Evolutionary conservation across 2,888 invertebrate species (phyloP).

Genomic region (Lycophotia porphyrea): DNA sequence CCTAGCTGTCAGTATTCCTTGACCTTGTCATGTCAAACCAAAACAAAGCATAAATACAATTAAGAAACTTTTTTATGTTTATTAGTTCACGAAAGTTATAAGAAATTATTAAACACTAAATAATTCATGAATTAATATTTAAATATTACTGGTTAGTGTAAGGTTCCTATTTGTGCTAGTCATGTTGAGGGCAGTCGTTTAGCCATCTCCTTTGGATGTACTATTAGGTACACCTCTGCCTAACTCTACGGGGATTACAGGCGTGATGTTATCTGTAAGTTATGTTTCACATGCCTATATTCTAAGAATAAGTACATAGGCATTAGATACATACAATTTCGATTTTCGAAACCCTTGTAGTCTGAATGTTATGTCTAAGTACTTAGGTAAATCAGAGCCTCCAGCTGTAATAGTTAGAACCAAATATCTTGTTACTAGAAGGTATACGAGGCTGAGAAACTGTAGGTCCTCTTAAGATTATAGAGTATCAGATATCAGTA

Average conservation of each 20-base stretch:
- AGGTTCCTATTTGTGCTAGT: no score
- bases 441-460: not conserved
- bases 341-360: conserved; percentile 2
- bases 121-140: no score
- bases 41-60: no score
- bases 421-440: conserved; percentile 22
- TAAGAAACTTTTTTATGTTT: no score
- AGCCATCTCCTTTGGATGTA: no score
- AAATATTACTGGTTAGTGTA: no score
- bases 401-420: conserved; percentile 12
- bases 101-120: no score
- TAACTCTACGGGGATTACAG: not conserved
- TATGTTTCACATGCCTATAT: not conserved
- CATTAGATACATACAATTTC: not conserved
- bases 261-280: no score
- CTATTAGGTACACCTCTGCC: not conserved
- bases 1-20: no score
- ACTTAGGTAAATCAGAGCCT: not conserved
- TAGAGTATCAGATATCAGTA: not conserved
- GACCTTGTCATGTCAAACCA: no score
- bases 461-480: not conserved
- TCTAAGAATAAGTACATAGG: not conserved
- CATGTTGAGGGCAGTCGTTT: no score
- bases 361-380: not conserved
- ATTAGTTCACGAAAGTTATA: no score